Conservation (phyloP, 1,140 invertebrate species). For the Solenopsis fugax region DNA sequence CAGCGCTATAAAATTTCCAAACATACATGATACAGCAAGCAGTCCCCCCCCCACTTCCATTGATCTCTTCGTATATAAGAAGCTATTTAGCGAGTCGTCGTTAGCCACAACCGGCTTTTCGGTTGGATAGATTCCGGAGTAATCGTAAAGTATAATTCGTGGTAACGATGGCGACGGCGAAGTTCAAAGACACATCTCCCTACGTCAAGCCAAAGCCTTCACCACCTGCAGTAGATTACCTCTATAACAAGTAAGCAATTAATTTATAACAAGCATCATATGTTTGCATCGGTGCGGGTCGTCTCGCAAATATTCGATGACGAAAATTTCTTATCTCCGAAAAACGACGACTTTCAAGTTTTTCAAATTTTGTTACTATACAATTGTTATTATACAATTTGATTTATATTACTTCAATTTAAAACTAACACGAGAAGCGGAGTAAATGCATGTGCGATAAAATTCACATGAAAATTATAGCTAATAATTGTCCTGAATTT, state of each 20-base stretch:
- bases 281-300: not conserved
- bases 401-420: not conserved
- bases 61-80: constrained; percentile 38
- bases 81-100: no score
- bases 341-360: not conserved
- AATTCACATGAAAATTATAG: not conserved
- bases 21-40: not conserved
- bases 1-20: not conserved
- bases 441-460: not conserved
- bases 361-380: not conserved
- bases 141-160: not conserved
- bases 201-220: constrained; percentile 62
- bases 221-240: constrained; percentile 77
- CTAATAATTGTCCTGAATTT: not conserved
- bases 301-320: not conserved
- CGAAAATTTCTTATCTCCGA: not conserved
- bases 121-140: not conserved
- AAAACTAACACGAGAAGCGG: not conserved
- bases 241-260: constrained; percentile 78
- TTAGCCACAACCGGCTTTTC: not conserved
- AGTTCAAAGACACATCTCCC: constrained; percentile 77
- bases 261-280: not conserved
- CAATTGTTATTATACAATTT: no score
- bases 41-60: constrained; percentile 8
- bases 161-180: constrained; percentile 75